Percentiles rank a stretch among this genome's conserved stretches.
These are phyloP conservation scores for Spea hammondii DNA, from an alignment of 2,797 vertebrate species.

Conservation along the genomic window DNA sequence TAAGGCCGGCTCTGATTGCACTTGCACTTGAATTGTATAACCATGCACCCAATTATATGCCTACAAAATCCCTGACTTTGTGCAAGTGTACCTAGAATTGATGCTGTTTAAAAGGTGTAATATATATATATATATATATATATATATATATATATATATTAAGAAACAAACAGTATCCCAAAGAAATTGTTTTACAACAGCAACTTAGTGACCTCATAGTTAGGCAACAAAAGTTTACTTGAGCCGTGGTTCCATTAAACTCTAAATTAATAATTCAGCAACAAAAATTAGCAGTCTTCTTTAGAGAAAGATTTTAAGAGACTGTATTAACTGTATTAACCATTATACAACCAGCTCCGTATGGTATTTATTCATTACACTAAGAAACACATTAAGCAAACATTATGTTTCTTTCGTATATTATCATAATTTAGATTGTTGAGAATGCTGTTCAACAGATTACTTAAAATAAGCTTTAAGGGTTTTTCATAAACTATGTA, in stretches of 20 bases:
- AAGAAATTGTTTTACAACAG: not conserved
- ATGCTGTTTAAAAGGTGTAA: too few relatives aligned
- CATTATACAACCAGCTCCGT: not conserved
- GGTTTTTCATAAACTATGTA: too few relatives aligned
- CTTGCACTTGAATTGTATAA: too few relatives aligned
- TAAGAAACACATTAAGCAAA: not conserved
- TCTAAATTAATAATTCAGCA: constrained; percentile 4
- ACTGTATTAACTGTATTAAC: not conserved
- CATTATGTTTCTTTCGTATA: not conserved
- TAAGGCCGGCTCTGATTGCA: too few relatives aligned
- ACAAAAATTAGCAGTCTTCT: not conserved
- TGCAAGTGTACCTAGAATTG: too few relatives aligned
- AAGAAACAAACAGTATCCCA: not conserved
- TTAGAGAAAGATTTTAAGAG: not conserved
- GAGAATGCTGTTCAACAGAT: too few relatives aligned
- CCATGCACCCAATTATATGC: too few relatives aligned
- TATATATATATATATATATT: too few relatives aligned
- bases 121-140: too few relatives aligned
- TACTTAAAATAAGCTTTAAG: too few relatives aligned
- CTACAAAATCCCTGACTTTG: too few relatives aligned
- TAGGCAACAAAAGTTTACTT: not conserved
- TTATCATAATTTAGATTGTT: too few relatives aligned
- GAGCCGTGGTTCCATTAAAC: not conserved
- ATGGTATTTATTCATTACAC: not conserved
- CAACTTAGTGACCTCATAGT: not conserved